Conservation (phyloP, 2,797 vertebrate species). For the Salarias fasciatus region DNA sequence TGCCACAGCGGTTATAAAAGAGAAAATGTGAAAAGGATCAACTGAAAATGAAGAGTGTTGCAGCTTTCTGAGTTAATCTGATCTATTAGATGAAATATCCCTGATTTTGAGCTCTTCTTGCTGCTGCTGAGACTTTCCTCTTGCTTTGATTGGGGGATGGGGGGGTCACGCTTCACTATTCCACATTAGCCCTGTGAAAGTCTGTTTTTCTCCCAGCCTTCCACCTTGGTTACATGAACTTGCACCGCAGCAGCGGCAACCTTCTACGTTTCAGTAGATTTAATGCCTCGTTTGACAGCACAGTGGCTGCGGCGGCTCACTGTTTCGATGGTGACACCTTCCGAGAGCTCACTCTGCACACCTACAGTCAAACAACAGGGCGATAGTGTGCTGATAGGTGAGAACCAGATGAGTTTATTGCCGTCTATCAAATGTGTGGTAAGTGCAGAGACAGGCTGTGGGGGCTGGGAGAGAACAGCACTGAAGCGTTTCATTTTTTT, state of each 20-base stretch:
- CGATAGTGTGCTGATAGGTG: conserved; percentile 66
- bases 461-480: conserved; percentile 21
- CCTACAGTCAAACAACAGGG: conserved; percentile 67
- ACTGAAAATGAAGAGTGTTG: too few relatives aligned
- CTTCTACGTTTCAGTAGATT: too few relatives aligned
- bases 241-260: too few relatives aligned
- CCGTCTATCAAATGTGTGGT: conserved; percentile 75
- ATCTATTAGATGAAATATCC: too few relatives aligned
- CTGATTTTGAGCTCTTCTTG: conserved; percentile 1
- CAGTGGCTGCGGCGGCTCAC: not conserved
- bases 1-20: not conserved
- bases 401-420: conserved; percentile 75
- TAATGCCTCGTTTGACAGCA: too few relatives aligned
- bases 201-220: not conserved
- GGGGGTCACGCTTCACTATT: conserved; percentile 35
- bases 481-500: too few relatives aligned
- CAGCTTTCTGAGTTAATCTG: too few relatives aligned
- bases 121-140: conserved; percentile 75
- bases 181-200: conserved; percentile 30
- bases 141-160: conserved; percentile 93
- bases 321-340: conserved; percentile 16
- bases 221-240: too few relatives aligned
- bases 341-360: conserved; percentile 36
- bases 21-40: conserved; percentile 17
- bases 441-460: conserved; percentile 47